phyloP scores from a whole-genome alignment of 37 sponge, comb jelly and placozoan genomes.

The Theonella swinhoei region DNA sequence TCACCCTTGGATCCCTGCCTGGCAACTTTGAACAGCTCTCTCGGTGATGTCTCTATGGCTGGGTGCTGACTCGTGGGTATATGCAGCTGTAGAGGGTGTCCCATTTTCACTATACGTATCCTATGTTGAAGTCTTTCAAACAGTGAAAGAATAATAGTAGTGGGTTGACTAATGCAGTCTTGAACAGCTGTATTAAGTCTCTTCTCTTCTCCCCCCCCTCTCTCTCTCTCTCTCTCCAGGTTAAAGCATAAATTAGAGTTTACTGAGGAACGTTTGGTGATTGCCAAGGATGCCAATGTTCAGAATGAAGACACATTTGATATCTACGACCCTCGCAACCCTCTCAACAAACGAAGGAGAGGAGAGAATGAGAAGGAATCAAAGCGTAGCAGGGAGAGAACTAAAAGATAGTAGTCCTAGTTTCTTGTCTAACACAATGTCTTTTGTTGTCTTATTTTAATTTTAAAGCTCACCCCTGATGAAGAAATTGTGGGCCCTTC shows the following conservation, averaged over 20 bases:
- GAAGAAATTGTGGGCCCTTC: not conserved
- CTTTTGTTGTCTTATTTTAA: conserved; percentile 5
- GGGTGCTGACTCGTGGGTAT: too few relatives aligned
- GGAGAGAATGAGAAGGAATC: conserved; percentile 30
- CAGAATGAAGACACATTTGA: conserved; percentile 88
- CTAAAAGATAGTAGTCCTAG: not conserved
- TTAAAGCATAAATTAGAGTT: conserved; percentile 60
- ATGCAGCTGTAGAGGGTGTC: too few relatives aligned
- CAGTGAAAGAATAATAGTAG: too few relatives aligned
- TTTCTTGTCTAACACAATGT: not conserved
- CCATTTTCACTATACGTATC: too few relatives aligned
- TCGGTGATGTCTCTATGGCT: too few relatives aligned
- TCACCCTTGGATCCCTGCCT: too few relatives aligned
- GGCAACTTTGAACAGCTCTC: too few relatives aligned
- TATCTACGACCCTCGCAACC: conserved; percentile 98
- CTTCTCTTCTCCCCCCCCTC: not conserved
- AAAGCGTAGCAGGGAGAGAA: not conserved
- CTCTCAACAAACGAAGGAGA: conserved; percentile 88
- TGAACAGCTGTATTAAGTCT: too few relatives aligned
- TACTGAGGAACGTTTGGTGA: conserved; percentile 24
- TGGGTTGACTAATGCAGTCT: too few relatives aligned
- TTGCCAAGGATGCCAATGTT: conserved; percentile 90
- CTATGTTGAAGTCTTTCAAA: too few relatives aligned
- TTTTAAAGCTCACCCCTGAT: not conserved
- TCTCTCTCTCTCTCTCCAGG: conserved; percentile 45